Conservation (phyloP, 2,113 vertebrate species). For the Isichthys henryi region DNA sequence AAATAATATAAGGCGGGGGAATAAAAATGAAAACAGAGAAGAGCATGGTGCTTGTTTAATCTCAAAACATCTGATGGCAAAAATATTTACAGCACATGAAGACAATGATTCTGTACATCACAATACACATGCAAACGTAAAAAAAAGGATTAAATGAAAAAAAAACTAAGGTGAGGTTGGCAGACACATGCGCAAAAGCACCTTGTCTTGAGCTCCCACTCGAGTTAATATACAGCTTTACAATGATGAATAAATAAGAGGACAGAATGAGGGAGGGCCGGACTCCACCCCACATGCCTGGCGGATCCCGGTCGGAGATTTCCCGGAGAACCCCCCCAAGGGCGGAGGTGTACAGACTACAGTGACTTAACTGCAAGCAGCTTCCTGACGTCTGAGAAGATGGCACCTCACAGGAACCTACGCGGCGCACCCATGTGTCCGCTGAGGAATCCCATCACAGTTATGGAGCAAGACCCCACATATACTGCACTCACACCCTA, state of each 20-base stretch:
- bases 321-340: background rate
- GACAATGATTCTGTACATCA: constrained; percentile 84
- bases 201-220: constrained; percentile 65
- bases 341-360: background rate
- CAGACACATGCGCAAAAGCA: constrained; percentile 49
- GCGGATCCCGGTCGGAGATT: background rate
- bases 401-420: background rate
- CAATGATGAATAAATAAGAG: constrained; percentile 59
- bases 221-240: constrained; percentile 79
- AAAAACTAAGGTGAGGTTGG: constrained; percentile 57
- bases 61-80: constrained; percentile 82
- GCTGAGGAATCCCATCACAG: background rate
- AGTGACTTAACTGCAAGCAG: background rate
- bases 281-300: background rate
- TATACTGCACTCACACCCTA: background rate
- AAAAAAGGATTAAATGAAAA: constrained; percentile 50
- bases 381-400: background rate
- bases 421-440: background rate
- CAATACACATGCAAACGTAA: constrained; percentile 86
- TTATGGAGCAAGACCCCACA: background rate
- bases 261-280: constrained; percentile 19
- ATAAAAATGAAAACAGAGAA: constrained; percentile 42
- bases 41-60: constrained; percentile 72
- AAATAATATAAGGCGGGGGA: background rate
- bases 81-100: constrained; percentile 82